Evolutionary conservation across 2,797 vertebrate genomes (phyloP).

Genomic region (Halcyon badia): DNA sequence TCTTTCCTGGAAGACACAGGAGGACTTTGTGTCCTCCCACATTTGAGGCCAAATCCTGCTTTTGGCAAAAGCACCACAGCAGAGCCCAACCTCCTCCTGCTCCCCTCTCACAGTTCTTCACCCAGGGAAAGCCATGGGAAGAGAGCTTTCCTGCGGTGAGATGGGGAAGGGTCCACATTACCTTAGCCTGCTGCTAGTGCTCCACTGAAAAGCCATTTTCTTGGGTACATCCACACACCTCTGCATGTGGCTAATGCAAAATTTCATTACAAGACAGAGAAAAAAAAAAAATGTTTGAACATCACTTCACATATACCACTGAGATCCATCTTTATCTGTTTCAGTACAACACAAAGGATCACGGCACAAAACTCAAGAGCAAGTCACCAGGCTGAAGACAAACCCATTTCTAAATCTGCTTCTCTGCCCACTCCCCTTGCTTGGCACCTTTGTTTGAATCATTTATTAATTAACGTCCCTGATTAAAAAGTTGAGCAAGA

Average conservation of each 20-base stretch:
- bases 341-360: background rate
- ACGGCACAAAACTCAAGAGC: background rate
- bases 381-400: background rate
- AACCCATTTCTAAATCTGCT: background rate
- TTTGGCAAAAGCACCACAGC: background rate
- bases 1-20: background rate
- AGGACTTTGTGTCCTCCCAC: background rate
- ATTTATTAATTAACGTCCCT: background rate
- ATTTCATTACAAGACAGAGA: background rate
- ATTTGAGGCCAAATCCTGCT: background rate
- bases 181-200: rapidly evolving
- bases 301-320: rapidly evolving
- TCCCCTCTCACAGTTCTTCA: background rate
- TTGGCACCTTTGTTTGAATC: background rate
- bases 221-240: background rate
- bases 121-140: background rate
- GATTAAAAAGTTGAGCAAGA: background rate
- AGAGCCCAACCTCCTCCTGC: background rate
- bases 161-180: background rate
- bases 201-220: background rate
- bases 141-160: background rate
- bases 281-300: background rate
- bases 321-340: rapidly evolving
- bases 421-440: background rate
- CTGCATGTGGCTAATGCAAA: background rate